phyloP scores from a whole-genome alignment of 2,797 vertebrate genomes.

The Gambelia wislizenii region DNA sequence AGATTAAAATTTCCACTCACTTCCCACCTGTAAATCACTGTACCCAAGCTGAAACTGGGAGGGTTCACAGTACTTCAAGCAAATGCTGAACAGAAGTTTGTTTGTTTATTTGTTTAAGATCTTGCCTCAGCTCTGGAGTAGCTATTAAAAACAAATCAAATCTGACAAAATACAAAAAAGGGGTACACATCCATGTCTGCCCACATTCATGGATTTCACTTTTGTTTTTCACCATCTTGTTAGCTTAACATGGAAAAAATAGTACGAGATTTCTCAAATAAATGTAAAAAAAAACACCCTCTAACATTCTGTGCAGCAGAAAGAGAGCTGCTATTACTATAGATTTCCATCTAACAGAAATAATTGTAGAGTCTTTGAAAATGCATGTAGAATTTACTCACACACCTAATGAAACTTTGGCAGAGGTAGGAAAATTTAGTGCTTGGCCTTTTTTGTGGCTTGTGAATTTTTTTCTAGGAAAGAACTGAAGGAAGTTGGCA shows the following conservation, averaged over 20 bases:
- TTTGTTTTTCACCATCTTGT: not conserved
- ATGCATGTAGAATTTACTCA: slow-evolving; percentile 74
- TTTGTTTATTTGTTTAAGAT: not conserved
- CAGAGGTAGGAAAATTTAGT: slow-evolving; percentile 70
- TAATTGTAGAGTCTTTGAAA: slow-evolving; percentile 69
- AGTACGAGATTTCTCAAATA: slow-evolving; percentile 62
- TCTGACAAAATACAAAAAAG: not conserved
- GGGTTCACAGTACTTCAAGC: not conserved
- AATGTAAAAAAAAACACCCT: slow-evolving; percentile 31
- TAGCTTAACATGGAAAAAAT: slow-evolving; percentile 46
- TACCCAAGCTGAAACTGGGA: not conserved
- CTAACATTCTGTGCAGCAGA: slow-evolving; percentile 57
- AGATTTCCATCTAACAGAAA: slow-evolving; percentile 72
- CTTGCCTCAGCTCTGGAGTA: not conserved
- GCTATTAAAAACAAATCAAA: not conserved
- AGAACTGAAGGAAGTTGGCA: slow-evolving; percentile 50
- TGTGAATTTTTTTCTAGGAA: slow-evolving; percentile 61
- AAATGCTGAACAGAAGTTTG: not conserved
- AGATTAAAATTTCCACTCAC: not conserved
- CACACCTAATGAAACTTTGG: slow-evolving; percentile 63
- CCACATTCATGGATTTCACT: not conserved
- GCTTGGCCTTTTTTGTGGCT: slow-evolving; percentile 49
- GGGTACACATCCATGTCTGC: not conserved
- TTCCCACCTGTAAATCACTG: not conserved
- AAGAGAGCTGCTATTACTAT: slow-evolving; percentile 63